Evolutionary conservation across 1,140 invertebrate species (phyloP), one percentile per base, ranked within the genome.

Genomic region (Drosophila nebulosa): DNA sequence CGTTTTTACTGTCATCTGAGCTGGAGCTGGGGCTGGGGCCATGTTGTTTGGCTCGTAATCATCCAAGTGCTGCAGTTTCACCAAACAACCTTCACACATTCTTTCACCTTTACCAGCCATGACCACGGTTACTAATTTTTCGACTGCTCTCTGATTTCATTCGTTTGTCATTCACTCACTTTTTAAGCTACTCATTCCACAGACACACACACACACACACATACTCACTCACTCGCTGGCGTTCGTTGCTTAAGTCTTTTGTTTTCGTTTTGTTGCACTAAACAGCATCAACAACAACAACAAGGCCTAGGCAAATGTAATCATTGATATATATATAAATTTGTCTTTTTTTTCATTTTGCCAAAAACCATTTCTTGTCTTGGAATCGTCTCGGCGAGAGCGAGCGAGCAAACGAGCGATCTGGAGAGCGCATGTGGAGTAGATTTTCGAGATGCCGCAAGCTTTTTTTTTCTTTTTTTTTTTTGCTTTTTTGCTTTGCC

Each of bases 61-160:
- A 81, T 64, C 70, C 74, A 75, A 88, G 74, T 78, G 78, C 68
- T 83, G 79, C 84, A 88, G 84, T 88, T 88, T 88, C 84, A 79
- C 85, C 79, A 90, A 90, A 90, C 89, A 90, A 90, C 89, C 89
- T 90, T 90, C 89, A 90, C 89, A 90, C 89, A 90, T 90, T 90
- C 89, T 90, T 90, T 90, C 86, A 88, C 81, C 85, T 90, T 90
- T 88, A 83, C 85, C 52, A 90, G 81, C 89, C 89, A 90, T 90
- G 89, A 90, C 89, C 89, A 90, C 81, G 89, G 89, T 89, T 90
- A 90, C 89, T 90, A 89, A 90, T 84, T 69, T 68, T 58, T 79
- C 50, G 46, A 62, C 65, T 61, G 35, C 61, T 26, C 51, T 67
- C 46, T 60, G 32, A 53, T 52, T 61, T 58, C 39, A 16, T 53